Percentiles rank a stretch among this genome's conserved stretches.
Conservation (phyloP, 2,888 invertebrate genomes). For the Gandaritis pyraliata region DNA sequence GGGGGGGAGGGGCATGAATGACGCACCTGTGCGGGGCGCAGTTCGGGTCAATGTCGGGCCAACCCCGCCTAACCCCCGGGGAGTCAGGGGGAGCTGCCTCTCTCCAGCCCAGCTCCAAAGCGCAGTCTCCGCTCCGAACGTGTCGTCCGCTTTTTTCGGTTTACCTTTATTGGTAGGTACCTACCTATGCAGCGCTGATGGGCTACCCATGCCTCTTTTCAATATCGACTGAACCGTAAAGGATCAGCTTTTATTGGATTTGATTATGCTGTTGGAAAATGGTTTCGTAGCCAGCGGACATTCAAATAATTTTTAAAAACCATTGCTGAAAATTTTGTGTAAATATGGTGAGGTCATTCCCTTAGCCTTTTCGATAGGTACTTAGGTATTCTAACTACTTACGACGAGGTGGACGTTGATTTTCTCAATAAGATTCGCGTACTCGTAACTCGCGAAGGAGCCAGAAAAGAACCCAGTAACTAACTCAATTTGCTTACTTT, state of each 20-base stretch:
- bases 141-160: constrained; percentile 46
- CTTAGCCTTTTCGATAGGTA: too few species aligned
- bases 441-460: too few species aligned
- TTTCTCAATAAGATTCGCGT: too few species aligned
- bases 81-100: constrained; percentile 8
- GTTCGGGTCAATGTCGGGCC: constrained; percentile 72
- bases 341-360: background rate
- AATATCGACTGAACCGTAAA: constrained; percentile 41
- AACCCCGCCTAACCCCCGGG: constrained; percentile 11
- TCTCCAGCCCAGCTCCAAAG: constrained; percentile 12
- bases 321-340: background rate
- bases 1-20: constrained; percentile 56
- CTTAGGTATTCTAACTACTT: too few species aligned
- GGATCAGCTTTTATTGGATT: constrained; percentile 23
- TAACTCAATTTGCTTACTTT: too few species aligned
- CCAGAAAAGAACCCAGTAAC: background rate
- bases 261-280: background rate
- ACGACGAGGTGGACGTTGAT: too few species aligned
- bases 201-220: constrained; percentile 50
- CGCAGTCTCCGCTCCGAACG: constrained; percentile 38
- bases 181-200: constrained; percentile 48
- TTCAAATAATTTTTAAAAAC: background rate
- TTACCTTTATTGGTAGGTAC: constrained; percentile 54
- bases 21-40: constrained; percentile 66
- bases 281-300: background rate